Base-by-base conservation (phyloP, 2,888 invertebrate species). In the Clunio marinus region DNA sequence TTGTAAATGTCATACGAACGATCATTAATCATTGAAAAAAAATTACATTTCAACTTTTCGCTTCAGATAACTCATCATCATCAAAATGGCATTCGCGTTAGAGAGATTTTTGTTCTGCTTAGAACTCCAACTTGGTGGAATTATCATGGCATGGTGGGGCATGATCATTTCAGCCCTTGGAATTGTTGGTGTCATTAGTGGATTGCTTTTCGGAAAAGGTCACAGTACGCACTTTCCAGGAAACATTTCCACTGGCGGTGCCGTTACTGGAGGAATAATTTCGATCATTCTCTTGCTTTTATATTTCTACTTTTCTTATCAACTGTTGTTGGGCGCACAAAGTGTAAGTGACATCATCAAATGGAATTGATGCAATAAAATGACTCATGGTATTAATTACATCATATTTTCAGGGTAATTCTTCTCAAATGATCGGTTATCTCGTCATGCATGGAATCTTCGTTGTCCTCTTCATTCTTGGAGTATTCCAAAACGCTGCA, bases 261-360 rank as follows among this genome's bases (percentile, higher is more conserved):
- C 45, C 3, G 1, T 46, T 3, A 20, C n/a, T n/a, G 24, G 63
- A 15, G 46, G n/a, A 7, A 25, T 46, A 15, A 25, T 63, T 17
- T n/a, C 25, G 37, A 7, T 45, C 3, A 28, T 63, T 17, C 8
- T 63, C 1, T 27, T 45, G 10, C 10, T 22, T 20, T 15, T 63
- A 20, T 63, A 63, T n/a, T 63, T 45, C 27, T 63, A 63, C 28
- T 63, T 46, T 27, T 63, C 63, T 25, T 63, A 63, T 63, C 45
- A 63, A 28, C 28, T 63, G 4, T 24, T 63, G 15, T 27, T 46
- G 20, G 63, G 63, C 25, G 8, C 63, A 8, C 25, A 63, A 10
- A 46, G 17, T 28, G 63, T 63, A 24, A 46, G 63, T 60, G 4
- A n/a, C n/a, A n/a, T n/a, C n/a, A n/a, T 2, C 3, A n/a, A 2